Evolutionary conservation across 1,140 invertebrate genomes (phyloP), one percentile per base, ranked within the genome.

Genomic region (Halyomorpha halys): DNA sequence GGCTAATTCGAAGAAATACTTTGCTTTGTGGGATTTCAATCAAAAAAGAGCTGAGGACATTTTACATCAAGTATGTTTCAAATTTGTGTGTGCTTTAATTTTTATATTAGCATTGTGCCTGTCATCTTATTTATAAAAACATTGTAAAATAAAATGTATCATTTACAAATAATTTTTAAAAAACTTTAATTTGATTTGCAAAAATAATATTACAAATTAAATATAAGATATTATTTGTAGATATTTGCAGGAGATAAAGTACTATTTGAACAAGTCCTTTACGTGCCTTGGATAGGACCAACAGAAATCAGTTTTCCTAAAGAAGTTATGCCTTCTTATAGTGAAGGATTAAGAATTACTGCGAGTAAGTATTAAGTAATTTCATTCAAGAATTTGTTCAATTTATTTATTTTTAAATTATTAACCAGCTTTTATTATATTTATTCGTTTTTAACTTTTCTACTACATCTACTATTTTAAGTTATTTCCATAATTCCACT

Each of bases 1-100:
- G 5, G n/a, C 30, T 16, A 44, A 60, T 19, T 34, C 30, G 3
- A 44, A 60, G 21, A 44, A 16, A 21, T 60, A 60, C 21, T 44
- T 60, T 44, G 30, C 27, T 18, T 18, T 60, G n/a, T 60, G 59
- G 59, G 59, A 34, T n/a, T 60, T 60, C 21, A 60, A 60, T 39
- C 4, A 60, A 23, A 34, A 60, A 16, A 39, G 30, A 30, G 59
- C 59, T 21, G 27, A 60, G 15, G 25, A 60, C 3, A 16, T 60
- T 2, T 3, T 60, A 2, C 15, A 44, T 18, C 59, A 60, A n/a
- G 59, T 60, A 19, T 25, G 47, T 49, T n/a, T n/a, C n/a, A n/a
- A n/a, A n/a, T n/a, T n/a, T n/a, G n/a, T n/a, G n/a, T n/a, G n/a
- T n/a, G n/a, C n/a, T n/a, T n/a, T n/a, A n/a, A n/a, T n/a, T n/a